Percentiles rank a stretch among this genome's conserved stretches.
Evolutionary conservation across 2,797 vertebrate species (phyloP).

Genomic region (Spinus olivaceus): DNA sequence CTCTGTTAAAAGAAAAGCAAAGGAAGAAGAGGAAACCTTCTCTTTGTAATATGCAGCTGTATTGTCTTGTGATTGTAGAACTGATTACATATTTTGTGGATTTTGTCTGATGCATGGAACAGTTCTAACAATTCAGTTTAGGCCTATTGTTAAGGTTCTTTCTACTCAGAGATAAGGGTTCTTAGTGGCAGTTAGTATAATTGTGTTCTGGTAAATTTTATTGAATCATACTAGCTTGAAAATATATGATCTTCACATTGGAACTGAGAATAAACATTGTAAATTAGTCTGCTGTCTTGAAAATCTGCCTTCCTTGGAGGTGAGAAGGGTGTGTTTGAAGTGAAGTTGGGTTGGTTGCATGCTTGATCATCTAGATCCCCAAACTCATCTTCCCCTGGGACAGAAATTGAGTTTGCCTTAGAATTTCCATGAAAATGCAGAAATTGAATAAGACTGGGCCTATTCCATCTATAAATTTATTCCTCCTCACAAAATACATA

Average conservation of each 20-base stretch:
- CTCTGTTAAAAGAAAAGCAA: not conserved
- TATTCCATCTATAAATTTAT: not conserved
- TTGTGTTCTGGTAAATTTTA: not conserved
- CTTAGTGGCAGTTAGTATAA: not conserved
- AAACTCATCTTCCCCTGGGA: not conserved
- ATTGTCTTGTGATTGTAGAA: not conserved
- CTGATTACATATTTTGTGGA: not conserved
- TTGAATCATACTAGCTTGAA: not conserved
- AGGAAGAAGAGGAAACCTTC: not conserved
- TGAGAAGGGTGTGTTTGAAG: not conserved
- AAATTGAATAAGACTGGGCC: not conserved
- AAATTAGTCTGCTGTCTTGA: not conserved
- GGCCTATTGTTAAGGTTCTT: not conserved
- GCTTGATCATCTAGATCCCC: not conserved
- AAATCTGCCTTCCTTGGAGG: not conserved
- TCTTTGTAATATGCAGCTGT: not conserved
- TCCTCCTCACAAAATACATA: not conserved
- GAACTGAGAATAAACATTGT: not conserved
- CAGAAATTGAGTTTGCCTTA: not conserved
- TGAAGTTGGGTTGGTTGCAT: not conserved
- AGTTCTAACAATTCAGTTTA: not conserved
- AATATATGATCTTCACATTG: not conserved
- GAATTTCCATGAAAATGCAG: not conserved
- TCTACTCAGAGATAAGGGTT: not conserved
- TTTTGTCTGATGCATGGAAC: not conserved